These are phyloP conservation scores for Leptinotarsa undecemlineata DNA, from an alignment of 1,140 invertebrate species.

Conservation along the genomic window DNA sequence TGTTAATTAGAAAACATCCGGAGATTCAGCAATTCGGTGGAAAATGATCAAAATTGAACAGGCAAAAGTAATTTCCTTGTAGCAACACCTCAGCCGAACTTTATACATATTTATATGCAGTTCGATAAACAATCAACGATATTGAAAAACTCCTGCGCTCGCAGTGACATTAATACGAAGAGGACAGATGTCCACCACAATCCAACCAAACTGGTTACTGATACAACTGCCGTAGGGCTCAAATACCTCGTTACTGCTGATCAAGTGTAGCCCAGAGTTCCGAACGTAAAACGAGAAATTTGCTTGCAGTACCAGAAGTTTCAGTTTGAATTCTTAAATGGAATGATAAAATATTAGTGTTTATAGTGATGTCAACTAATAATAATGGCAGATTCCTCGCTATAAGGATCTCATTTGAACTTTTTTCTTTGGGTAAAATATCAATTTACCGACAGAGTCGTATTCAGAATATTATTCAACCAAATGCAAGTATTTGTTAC, in stretches of 20 bases:
- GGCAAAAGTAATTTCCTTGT: background rate
- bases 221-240: slow-evolving; percentile 9
- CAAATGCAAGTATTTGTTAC: too few species aligned
- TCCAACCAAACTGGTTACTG: slow-evolving; percentile 18
- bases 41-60: too few species aligned
- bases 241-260: slow-evolving; percentile 15
- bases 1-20: too few species aligned
- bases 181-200: slow-evolving; percentile 17
- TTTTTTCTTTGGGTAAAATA: too few species aligned
- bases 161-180: slow-evolving; percentile 17
- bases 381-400: too few species aligned
- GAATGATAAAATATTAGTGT: too few species aligned
- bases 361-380: too few species aligned
- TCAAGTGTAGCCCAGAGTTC: background rate
- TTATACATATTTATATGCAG: background rate
- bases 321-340: too few species aligned
- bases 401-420: too few species aligned
- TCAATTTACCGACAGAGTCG: too few species aligned
- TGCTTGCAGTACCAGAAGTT: background rate
- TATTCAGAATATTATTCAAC: too few species aligned
- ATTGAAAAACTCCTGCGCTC: slow-evolving; percentile 1
- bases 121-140: slow-evolving; percentile 1
- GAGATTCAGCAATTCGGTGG: too few species aligned
- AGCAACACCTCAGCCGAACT: background rate
- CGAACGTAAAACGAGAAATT: background rate